Evolutionary conservation across 2,113 vertebrate genomes (phyloP).

Genomic region (Mustela lutreola): DNA sequence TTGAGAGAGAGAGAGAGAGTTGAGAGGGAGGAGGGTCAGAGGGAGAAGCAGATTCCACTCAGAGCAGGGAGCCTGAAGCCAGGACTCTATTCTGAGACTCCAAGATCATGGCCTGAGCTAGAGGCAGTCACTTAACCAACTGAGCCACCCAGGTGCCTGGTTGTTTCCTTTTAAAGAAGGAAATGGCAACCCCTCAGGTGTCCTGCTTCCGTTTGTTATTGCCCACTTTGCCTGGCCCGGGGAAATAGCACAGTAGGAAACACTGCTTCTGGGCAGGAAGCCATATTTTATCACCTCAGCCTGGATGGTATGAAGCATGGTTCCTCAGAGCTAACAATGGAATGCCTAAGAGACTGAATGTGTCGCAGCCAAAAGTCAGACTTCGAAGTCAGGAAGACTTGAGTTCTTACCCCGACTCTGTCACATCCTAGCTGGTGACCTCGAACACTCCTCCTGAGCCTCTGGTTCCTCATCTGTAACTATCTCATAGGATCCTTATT

Average conservation of each 20-base stretch:
- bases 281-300: not conserved
- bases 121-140: too few relatives aligned
- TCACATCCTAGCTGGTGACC: not conserved
- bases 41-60: too few relatives aligned
- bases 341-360: not conserved
- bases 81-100: too few relatives aligned
- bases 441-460: not conserved
- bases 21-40: too few relatives aligned
- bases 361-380: not conserved
- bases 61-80: too few relatives aligned
- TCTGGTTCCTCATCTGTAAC: not conserved
- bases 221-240: too few relatives aligned
- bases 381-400: slow-evolving; percentile 9
- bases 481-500: not conserved
- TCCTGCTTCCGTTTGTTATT: not conserved
- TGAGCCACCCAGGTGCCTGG: not conserved
- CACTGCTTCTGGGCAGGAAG: not conserved
- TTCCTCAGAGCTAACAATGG: not conserved
- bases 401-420: not conserved
- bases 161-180: not conserved
- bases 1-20: too few relatives aligned
- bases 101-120: too few relatives aligned
- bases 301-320: not conserved
- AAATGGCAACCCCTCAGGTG: not conserved
- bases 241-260: not conserved